Percentiles rank a stretch among this genome's conserved stretches.
These are phyloP conservation scores for Limosa lapponica DNA, from an alignment of 2,797 vertebrate genomes.

Conservation along the genomic window DNA sequence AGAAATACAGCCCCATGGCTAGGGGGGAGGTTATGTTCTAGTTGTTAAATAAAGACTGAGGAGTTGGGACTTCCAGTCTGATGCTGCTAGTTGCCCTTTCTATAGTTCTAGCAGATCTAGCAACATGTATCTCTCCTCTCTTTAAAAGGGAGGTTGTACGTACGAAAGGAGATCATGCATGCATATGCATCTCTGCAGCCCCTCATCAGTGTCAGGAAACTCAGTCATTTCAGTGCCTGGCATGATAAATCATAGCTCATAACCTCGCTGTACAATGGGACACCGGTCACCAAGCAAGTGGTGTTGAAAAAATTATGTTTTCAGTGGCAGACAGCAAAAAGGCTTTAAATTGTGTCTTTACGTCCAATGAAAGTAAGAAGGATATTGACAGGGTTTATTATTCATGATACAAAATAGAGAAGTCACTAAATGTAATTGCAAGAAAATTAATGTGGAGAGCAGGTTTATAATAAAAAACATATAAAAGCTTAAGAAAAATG, in stretches of 20 bases:
- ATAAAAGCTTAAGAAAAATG: background rate
- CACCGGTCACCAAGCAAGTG: background rate
- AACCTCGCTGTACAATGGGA: background rate
- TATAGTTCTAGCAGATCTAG: background rate
- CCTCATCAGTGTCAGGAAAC: background rate
- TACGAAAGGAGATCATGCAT: background rate
- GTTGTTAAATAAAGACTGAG: background rate
- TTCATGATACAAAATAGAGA: background rate
- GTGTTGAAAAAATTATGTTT: background rate
- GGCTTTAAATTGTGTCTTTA: background rate
- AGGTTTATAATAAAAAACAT: background rate
- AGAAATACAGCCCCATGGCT: background rate
- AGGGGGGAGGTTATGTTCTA: background rate
- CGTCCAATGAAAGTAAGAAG: background rate
- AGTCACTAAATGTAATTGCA: background rate
- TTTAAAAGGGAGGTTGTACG: background rate
- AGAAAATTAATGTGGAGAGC: background rate
- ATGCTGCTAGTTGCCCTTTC: background rate
- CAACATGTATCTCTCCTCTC: background rate
- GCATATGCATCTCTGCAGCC: background rate
- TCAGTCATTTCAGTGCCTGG: background rate
- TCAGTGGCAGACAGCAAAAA: background rate
- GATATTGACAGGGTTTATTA: background rate
- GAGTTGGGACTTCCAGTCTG: background rate
- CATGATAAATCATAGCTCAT: background rate